A percentile compares a stretch with the other conserved stretches of the same genome.
Conservation (phyloP, 2,888 invertebrate genomes). For the Xanthorhoe spadicearia region DNA sequence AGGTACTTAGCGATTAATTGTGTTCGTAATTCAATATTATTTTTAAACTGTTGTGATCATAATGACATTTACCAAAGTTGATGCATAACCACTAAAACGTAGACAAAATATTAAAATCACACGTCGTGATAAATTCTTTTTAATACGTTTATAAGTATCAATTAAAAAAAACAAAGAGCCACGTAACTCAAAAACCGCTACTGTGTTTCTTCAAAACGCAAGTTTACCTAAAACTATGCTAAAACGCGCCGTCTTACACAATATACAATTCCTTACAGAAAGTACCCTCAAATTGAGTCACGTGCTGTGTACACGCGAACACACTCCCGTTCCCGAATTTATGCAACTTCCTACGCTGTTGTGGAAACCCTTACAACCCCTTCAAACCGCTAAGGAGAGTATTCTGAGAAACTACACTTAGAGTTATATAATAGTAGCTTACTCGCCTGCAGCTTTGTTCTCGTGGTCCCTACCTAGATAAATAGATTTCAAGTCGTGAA, state of each 20-base stretch:
- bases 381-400: conserved; percentile 37
- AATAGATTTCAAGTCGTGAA: too few species aligned
- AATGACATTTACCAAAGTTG: too few species aligned
- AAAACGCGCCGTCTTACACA: conserved; percentile 6
- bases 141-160: too few species aligned
- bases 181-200: too few species aligned
- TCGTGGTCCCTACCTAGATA: too few species aligned
- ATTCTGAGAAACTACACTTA: conserved; percentile 25
- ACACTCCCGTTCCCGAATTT: conserved; percentile 73
- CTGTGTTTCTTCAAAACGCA: background rate
- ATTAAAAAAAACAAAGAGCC: too few species aligned
- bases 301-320: conserved; percentile 70
- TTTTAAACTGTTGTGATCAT: too few species aligned
- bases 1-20: conserved; percentile 2
- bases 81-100: too few species aligned
- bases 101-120: too few species aligned
- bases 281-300: conserved; percentile 67
- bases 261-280: conserved; percentile 36
- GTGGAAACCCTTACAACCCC: conserved; percentile 52
- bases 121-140: too few species aligned
- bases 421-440: background rate
- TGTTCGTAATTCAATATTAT: too few species aligned
- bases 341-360: conserved; percentile 63
- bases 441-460: too few species aligned
- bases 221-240: background rate